Percentiles rank a stretch among this genome's conserved stretches.
These are phyloP conservation scores for Cossypha heuglini DNA, from an alignment of 2,797 vertebrate species.

Conservation along the genomic window DNA sequence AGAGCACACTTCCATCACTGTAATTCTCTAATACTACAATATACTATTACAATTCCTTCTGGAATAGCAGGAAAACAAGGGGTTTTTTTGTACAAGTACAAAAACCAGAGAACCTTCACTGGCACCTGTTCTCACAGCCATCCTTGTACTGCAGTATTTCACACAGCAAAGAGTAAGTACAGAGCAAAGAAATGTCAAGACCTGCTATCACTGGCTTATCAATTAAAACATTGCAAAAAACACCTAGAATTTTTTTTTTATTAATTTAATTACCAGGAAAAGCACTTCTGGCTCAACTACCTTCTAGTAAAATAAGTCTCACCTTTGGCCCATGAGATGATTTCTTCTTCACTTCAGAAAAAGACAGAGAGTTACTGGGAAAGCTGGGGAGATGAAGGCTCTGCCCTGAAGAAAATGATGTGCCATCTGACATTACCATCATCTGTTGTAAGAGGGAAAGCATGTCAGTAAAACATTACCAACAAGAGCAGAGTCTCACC, in stretches of 20 bases:
- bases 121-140: neutral
- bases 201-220: neutral
- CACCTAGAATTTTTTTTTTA: neutral
- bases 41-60: neutral
- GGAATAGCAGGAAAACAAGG: neutral
- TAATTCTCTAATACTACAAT: neutral
- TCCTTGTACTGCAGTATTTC: neutral
- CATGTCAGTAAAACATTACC: neutral
- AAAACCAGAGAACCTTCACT: neutral
- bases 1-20: neutral
- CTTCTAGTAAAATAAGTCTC: slow-evolving; percentile 28
- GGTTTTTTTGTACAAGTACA: accelerated
- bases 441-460: slow-evolving; percentile 72
- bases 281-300: neutral
- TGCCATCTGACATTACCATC: slow-evolving; percentile 90
- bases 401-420: slow-evolving; percentile 79
- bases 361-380: slow-evolving; percentile 83
- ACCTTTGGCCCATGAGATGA: slow-evolving; percentile 87
- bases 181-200: neutral
- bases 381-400: slow-evolving; percentile 86
- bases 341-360: slow-evolving; percentile 88
- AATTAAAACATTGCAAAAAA: neutral
- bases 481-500: neutral
- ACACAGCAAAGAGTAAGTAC: neutral
- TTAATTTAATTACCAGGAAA: neutral